Conservation (phyloP, 2,797 vertebrate genomes). For the Chrosomus eos region DNA sequence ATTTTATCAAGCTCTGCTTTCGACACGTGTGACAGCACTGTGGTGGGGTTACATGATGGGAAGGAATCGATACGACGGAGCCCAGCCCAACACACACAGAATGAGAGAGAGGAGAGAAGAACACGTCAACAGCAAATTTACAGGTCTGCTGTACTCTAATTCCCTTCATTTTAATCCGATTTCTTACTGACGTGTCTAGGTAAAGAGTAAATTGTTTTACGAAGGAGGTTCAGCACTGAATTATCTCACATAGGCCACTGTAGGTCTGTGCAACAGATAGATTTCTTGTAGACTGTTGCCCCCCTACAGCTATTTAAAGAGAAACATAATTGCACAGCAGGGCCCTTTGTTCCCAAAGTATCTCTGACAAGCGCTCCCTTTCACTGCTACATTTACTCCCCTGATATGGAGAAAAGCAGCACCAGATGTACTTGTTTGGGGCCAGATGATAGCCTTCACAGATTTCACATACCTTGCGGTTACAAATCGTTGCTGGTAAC, state of each 20-base stretch:
- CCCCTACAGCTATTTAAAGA: slow-evolving; percentile 33
- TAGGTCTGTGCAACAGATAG: slow-evolving; percentile 25
- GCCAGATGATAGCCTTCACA: slow-evolving; percentile 18
- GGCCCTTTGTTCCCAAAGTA: slow-evolving; percentile 31
- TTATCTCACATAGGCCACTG: not conserved
- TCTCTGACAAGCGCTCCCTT: slow-evolving; percentile 26
- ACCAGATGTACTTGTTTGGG: slow-evolving; percentile 21
- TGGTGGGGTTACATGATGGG: slow-evolving; percentile 21
- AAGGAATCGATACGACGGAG: slow-evolving; percentile 16
- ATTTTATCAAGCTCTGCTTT: slow-evolving; percentile 35
- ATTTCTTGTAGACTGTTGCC: slow-evolving; percentile 23
- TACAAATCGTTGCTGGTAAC: not conserved
- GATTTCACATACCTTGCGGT: slow-evolving; percentile 12
- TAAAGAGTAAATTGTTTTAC: not conserved
- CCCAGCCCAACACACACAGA: not conserved
- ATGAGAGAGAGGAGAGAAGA: slow-evolving; percentile 4
- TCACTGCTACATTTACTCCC: slow-evolving; percentile 25
- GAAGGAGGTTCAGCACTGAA: not conserved
- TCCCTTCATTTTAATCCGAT: not conserved
- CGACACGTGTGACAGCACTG: slow-evolving; percentile 17
- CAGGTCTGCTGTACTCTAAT: slow-evolving; percentile 2
- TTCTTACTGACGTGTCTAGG: not conserved
- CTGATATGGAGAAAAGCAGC: slow-evolving; percentile 11
- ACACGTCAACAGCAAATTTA: slow-evolving; percentile 18
- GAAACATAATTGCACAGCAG: slow-evolving; percentile 40